Base-by-base conservation (phyloP, 2,113 vertebrate genomes). In the Rhynchomys soricoides region DNA sequence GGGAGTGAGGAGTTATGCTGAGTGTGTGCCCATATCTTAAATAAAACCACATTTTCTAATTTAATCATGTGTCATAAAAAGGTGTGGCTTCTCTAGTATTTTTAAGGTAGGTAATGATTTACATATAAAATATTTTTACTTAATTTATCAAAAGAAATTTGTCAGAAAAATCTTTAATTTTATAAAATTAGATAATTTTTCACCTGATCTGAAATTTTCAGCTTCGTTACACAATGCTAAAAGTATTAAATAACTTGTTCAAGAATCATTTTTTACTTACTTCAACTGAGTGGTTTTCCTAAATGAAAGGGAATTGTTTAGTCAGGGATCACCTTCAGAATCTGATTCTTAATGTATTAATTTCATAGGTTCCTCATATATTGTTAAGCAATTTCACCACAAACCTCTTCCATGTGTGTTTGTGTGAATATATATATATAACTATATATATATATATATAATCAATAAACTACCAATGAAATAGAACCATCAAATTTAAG, bases 281-380 rank as follows among this genome's bases (percentile, higher is more conserved):
- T 91, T 88, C 91, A 83, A 83, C 29, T 48, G 21, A 95, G 75
- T 71, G 3, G 22, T 90, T 75, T 96, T n/a, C 16, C 66, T 78
- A 91, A 93, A 48, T 96, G 50, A 95, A 96, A 90, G 78, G 48
- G 55, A 96, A 94, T 89, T 94, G 12, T 19, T 97, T 90, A 91
- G 43, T 57, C 43, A 26, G 52, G 22, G 55, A 94, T 55, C 26
- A 86, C 95, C 19, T 88, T 16, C n/a, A 89, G 37, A 90, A 79
- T 8, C 16, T 70, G 59, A 55, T 3, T 90, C 6, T 37, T 66
- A 71, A 43, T 29, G 26, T 7, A 48, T 1, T 1, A 68, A 73
- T 89, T 96, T 91, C 29, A 37, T 81, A 50, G 2, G 12, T 22
- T 68, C 15, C 7, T 31, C 31, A 34, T 1, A 22, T 2, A 43